phyloP scores from a whole-genome alignment of 2,888 invertebrate species.

The Parnassius smintheus region DNA sequence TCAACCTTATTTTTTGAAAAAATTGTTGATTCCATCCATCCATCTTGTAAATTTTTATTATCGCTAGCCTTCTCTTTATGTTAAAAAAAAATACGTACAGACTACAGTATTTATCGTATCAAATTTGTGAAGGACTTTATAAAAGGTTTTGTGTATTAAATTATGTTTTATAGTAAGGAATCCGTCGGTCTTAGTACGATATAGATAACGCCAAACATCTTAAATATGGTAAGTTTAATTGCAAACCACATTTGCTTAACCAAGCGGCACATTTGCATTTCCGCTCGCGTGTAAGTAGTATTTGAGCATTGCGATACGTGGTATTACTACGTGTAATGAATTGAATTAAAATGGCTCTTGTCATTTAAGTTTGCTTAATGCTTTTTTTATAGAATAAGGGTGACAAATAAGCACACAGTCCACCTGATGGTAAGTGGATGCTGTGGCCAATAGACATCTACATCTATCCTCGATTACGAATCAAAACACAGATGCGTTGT shows the following conservation, averaged over 20 bases:
- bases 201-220: slow-evolving; percentile 22
- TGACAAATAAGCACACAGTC: no score
- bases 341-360: neutral
- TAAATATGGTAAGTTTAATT: slow-evolving; percentile 20
- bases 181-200: slow-evolving; percentile 11
- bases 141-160: neutral
- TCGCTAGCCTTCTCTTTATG: no score
- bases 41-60: no score
- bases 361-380: neutral
- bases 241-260: slow-evolving; percentile 15
- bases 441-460: no score
- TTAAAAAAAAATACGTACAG: no score
- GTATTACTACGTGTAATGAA: slow-evolving; percentile 5
- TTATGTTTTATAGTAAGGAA: slow-evolving; percentile 1
- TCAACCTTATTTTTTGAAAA: no score
- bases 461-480: no score
- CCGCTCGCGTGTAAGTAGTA: slow-evolving; percentile 21
- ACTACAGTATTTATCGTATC: neutral
- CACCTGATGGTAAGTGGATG: no score
- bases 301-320: slow-evolving; percentile 20
- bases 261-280: slow-evolving; percentile 26
- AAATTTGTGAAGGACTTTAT: neutral
- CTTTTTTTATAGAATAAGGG: no score
- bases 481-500: no score
- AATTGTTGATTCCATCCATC: no score